Evolutionary conservation across 2,888 invertebrate species (phyloP).

Genomic region (Odontomyia ornata): DNA sequence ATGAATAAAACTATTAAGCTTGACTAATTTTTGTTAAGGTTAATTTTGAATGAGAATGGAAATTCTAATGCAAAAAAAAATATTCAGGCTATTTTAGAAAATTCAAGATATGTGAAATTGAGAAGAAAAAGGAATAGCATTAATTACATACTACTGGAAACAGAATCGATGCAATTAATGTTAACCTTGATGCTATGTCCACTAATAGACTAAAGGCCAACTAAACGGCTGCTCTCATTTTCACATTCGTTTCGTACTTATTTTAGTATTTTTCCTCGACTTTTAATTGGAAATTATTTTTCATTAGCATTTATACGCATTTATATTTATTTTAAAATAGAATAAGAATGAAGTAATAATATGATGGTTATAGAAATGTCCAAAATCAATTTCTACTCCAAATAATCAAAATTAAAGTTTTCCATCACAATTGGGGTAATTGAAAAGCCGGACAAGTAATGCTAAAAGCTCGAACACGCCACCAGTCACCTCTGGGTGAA

Average conservation of each 20-base stretch:
- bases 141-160: not conserved
- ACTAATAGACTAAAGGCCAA: constrained; percentile 7
- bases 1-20: not conserved
- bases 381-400: too few species aligned
- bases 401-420: too few species aligned
- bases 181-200: constrained; percentile 2
- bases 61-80: not conserved
- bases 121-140: not conserved
- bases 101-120: not conserved
- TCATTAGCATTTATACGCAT: too few species aligned
- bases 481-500: too few species aligned
- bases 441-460: too few species aligned
- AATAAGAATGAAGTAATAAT: too few species aligned
- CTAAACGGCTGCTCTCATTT: constrained; percentile 18
- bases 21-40: not conserved
- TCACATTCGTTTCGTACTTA: not conserved
- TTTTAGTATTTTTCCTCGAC: constrained; percentile 52
- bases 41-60: not conserved
- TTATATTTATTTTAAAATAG: too few species aligned
- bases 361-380: too few species aligned
- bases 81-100: not conserved
- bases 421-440: too few species aligned
- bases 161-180: not conserved
- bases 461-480: too few species aligned
- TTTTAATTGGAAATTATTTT: too few species aligned